Conservation (phyloP, 2,113 vertebrate species). For the Pituophis catenifer region DNA sequence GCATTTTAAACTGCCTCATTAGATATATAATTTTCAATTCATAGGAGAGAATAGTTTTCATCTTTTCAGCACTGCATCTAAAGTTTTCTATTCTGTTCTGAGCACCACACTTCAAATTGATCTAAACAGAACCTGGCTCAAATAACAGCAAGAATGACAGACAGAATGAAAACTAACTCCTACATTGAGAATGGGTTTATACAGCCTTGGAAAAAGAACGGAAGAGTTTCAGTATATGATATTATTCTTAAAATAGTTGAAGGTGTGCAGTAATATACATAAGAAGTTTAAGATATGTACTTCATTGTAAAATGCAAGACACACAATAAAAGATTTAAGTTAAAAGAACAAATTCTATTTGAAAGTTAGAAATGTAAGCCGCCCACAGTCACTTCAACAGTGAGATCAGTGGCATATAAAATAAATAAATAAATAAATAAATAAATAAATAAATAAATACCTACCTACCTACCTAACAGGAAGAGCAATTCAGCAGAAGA, state of each 20-base stretch:
- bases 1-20: neutral
- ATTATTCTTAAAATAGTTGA: neutral
- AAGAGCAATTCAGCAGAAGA: neutral
- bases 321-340: neutral
- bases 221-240: neutral
- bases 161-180: neutral
- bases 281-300: neutral
- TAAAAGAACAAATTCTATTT: neutral
- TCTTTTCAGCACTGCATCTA: neutral
- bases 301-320: neutral
- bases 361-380: neutral
- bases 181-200: neutral
- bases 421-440: neutral
- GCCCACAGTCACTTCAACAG: neutral
- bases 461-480: neutral
- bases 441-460: no score
- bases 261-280: neutral
- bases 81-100: neutral
- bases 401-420: neutral
- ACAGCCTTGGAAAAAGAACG: neutral
- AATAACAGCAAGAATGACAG: neutral
- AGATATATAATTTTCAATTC: neutral
- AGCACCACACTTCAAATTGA: neutral
- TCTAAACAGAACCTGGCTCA: neutral
- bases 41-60: neutral